phyloP scores from a whole-genome alignment of 2,113 vertebrate species.

The Myiopsitta monachus region DNA sequence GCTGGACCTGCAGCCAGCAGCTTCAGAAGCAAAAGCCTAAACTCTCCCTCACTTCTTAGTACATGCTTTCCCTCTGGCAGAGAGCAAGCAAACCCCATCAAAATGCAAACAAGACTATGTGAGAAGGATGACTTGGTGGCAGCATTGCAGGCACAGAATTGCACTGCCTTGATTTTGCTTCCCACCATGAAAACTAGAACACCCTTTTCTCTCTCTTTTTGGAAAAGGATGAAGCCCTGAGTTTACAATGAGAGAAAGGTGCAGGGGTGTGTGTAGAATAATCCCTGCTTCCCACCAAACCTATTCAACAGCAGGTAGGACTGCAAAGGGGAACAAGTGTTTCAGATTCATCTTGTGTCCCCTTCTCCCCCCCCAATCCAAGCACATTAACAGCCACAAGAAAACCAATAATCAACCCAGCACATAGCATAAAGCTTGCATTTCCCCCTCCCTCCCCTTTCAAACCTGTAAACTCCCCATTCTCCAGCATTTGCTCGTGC shows the following conservation, averaged over 20 bases:
- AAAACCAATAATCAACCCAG: neutral
- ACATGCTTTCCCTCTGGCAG: neutral
- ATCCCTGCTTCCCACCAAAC: neutral
- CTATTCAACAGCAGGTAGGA: neutral
- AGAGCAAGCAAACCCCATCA: neutral
- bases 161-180: neutral
- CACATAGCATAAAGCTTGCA: neutral
- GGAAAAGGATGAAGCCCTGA: neutral
- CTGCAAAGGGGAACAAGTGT: neutral
- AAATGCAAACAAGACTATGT: neutral
- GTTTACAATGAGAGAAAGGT: neutral
- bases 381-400: neutral
- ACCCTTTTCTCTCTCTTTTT: neutral
- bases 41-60: neutral
- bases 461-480: neutral
- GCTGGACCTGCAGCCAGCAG: neutral
- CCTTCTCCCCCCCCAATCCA: neutral
- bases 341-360: neutral
- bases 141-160: neutral
- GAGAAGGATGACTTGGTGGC: neutral
- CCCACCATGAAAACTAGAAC: neutral
- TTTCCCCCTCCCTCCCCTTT: neutral
- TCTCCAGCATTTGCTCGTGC: neutral
- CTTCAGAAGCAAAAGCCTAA: neutral
- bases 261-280: neutral